Evolutionary conservation across 2,888 invertebrate genomes (phyloP), one percentile per base, ranked within the genome.

Genomic region (Rhamphomyia laevipes): DNA sequence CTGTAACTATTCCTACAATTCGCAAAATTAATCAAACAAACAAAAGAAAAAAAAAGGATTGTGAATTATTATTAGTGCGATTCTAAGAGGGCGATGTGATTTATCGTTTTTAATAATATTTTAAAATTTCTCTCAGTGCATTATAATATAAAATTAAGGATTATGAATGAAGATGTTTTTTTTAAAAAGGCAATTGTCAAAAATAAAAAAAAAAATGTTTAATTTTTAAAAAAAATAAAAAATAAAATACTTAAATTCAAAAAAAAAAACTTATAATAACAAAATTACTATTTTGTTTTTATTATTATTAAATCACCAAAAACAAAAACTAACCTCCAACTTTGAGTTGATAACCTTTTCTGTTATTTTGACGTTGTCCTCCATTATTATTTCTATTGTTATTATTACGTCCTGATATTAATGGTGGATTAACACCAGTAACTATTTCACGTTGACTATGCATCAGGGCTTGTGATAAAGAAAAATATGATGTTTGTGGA

Each of bases 1-100:
- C 61, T 55, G 61, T 61, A 56, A 61, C 61, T 57, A 61, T 58
- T 55, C 61, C 59, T 57, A 57, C 54, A 59, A 59, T 59, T 58
- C 51, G 53, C 56, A 57, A 58, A 58, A 58, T 56, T 57, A 55
- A 56, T 54, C 55, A 56, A 56, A 57, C 53, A 56, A 55, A 57
- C 48, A 55, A 53, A 54, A 51, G 4, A 49, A 44, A 45, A 43
- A 35, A 45, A 35, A 43, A 7, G 23, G 7, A 6, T 27, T 27
- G 23, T 27, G 23, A 27, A 27, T 27, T 27, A 27, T 27, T 27
- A 27, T 27, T 27, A 27, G 23, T 27, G 23, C 23, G 23, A 7
- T 27, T 7, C 23, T 27, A 27, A 27, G 23, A 27, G 52, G 53
- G 50, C 48, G 52, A 47, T 50, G 50, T 54, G 50, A 47, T 52